Conservation (phyloP, 1,140 invertebrate genomes). For the Vanessa atalanta region DNA sequence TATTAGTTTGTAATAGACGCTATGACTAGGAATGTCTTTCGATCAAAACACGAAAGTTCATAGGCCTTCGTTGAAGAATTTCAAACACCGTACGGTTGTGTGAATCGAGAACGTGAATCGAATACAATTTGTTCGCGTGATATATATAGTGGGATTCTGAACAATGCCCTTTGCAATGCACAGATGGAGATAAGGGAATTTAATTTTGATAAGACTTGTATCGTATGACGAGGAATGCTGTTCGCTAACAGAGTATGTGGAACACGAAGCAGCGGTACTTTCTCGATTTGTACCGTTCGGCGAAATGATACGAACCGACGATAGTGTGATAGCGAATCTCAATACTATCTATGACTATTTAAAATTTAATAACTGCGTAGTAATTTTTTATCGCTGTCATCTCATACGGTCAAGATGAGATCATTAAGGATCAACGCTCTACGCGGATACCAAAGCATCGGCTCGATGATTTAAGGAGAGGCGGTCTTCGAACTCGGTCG, state of each 20-base stretch:
- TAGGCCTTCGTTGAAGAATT: constrained; percentile 62
- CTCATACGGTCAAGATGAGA: constrained; percentile 62
- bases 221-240: constrained; percentile 57
- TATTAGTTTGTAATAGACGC: constrained; percentile 23
- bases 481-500: constrained; percentile 59
- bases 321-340: constrained; percentile 45
- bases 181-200: constrained; percentile 25
- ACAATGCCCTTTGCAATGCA: constrained; percentile 38
- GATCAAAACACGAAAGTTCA: constrained; percentile 54
- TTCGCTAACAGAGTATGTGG: constrained; percentile 48
- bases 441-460: constrained; percentile 63
- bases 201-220: constrained; percentile 28
- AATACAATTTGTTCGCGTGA: constrained; percentile 65
- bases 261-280: constrained; percentile 67
- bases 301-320: constrained; percentile 59
- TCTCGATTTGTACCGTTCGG: constrained; percentile 61
- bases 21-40: constrained; percentile 29
- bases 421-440: constrained; percentile 77
- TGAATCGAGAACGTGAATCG: constrained; percentile 74
- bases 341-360: constrained; percentile 13
- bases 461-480: constrained; percentile 54
- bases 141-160: constrained; percentile 59
- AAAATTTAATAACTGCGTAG: constrained; percentile 39
- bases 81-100: constrained; percentile 69
- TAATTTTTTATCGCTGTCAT: constrained; percentile 38